Conservation (phyloP, 2,113 vertebrate genomes). For the Rhynchopsitta pachyrhyncha region DNA sequence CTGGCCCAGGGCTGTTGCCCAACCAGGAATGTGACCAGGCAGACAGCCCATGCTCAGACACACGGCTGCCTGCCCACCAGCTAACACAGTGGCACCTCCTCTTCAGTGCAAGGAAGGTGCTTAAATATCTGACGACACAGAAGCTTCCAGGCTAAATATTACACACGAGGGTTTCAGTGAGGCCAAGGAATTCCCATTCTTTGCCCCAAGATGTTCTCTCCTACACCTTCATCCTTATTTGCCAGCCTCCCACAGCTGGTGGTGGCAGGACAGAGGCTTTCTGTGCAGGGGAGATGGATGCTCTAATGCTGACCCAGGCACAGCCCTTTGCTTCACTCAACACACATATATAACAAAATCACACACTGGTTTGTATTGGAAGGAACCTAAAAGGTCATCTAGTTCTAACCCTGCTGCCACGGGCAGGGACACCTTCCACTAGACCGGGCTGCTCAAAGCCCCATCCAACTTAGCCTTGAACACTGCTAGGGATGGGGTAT, state of each 20-base stretch:
- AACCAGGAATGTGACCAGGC: fast-evolving
- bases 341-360: neutral
- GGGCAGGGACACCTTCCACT: neutral
- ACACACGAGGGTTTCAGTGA: neutral
- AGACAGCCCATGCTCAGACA: neutral
- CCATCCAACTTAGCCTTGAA: neutral
- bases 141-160: neutral
- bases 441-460: neutral
- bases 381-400: neutral
- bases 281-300: neutral
- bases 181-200: neutral
- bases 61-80: neutral
- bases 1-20: neutral
- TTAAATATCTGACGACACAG: neutral
- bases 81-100: neutral
- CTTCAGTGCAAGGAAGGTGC: neutral
- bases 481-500: neutral
- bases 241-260: neutral
- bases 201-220: neutral
- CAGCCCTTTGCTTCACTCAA: neutral
- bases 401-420: neutral
- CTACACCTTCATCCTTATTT: neutral
- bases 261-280: neutral
- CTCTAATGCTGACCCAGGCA: neutral
- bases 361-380: neutral